A percentile compares a stretch with the other conserved stretches of the same genome.
These are phyloP conservation scores for Aurelia sp. DNA, from an alignment of 30 jellyfish, hydroid and myxozoan species.

Conservation along the genomic window DNA sequence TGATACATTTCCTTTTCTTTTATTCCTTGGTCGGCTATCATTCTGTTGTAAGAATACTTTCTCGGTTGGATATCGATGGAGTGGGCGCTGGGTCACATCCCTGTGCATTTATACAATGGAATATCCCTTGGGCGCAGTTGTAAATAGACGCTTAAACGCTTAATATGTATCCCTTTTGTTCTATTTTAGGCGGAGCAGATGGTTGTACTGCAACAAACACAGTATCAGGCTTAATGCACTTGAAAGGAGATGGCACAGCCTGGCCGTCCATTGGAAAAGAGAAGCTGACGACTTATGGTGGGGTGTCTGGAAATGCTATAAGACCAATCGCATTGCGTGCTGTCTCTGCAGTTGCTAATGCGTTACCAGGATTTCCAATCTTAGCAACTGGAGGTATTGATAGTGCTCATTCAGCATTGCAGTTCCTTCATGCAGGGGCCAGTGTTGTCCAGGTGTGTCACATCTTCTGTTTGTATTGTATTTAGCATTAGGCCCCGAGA, in stretches of 20 bases:
- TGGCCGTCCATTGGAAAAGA: constrained; percentile 96
- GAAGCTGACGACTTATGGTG: constrained; percentile 96
- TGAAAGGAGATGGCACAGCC: constrained; percentile 84
- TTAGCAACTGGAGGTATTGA: constrained; percentile 99
- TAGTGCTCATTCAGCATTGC: constrained; percentile 88
- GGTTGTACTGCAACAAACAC: constrained; percentile 99
- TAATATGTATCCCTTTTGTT: neutral
- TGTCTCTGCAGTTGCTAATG: constrained; percentile 94
- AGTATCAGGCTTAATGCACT: constrained; percentile 96
- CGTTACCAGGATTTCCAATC: constrained; percentile 96
- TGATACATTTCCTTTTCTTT: too few species aligned
- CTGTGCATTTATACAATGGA: too few species aligned
- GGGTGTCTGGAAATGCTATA: constrained; percentile 98
- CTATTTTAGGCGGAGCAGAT: constrained; percentile 89
- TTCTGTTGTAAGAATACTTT: too few species aligned
- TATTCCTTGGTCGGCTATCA: too few species aligned
- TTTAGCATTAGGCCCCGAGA: too few species aligned
- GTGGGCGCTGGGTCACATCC: too few species aligned
- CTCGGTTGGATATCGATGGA: too few species aligned
- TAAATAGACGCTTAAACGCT: too few species aligned
- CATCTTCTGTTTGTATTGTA: neutral
- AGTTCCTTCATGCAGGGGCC: constrained; percentile 98
- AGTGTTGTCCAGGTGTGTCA: constrained; percentile 86
- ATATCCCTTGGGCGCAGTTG: too few species aligned
- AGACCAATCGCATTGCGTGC: constrained; percentile 99